Evolutionary conservation across 2,113 vertebrate species (phyloP), one percentile per base, ranked within the genome.

Genomic region (Urocynchramus pylzowi): DNA sequence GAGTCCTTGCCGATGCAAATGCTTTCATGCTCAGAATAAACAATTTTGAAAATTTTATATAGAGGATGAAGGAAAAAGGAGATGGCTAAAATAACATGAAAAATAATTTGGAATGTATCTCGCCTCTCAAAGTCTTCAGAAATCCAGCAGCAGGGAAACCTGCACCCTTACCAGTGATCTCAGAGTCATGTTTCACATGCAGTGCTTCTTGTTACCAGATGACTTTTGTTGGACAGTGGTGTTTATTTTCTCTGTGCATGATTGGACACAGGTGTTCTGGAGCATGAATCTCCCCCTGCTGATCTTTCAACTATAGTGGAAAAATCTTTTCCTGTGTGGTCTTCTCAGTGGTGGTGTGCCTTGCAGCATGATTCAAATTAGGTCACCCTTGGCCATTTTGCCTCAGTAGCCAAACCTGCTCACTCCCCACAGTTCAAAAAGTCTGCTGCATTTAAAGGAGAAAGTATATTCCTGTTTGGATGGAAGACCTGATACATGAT

Each of bases 161-260:
- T 70, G 33, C 6, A 35, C 39, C 12, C 44, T 75, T 17, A 20
- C n/a, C 22, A n/a, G 10, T 5, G 18, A 54, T 44, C 37, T 67
- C 4, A 10, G 61, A 41, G 10, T 7, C 11, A 2, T 30, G 30
- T 28, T 61, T 89, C 50, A 33, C 5, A 16, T 7, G 20, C 13
- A 60, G 1, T n/a, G 6, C 3, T 70, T 41, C 28, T 79, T 63
- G 10, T 35, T 54, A 67, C 9, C 0, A 0, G 18, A 6, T 54
- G 15, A 16, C 10, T 79, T 60, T 35, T 52, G 39, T 20, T 76
- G 35, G 30, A 24, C 9, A 44, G 27, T 77, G 49, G 1, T 78
- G 16, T 2, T 68, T 90, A 31, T 47, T 63, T 59, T 27, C 12
- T 77, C 21, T 24, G 19, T n/a, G 4, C 6, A 1, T 27, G 17